Percentiles rank a stretch among this genome's conserved stretches.
Conservation (phyloP, 2,113 vertebrate genomes). For the Hassar affinis region DNA sequence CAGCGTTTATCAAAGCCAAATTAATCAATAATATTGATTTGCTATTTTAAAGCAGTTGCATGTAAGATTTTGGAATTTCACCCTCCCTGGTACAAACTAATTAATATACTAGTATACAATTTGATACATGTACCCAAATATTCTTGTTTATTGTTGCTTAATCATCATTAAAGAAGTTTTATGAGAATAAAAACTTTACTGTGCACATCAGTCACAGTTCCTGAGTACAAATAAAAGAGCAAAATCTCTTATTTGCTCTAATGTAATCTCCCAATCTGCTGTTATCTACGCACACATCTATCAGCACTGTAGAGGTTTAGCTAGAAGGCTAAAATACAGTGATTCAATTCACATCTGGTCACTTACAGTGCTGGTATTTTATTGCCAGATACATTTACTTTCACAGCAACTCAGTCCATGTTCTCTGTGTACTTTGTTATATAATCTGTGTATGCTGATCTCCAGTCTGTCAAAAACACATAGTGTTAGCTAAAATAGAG, state of each 20-base stretch:
- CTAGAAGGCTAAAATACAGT: too few relatives aligned
- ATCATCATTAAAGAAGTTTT: neutral
- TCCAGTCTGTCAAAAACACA: neutral
- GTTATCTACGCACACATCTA: neutral
- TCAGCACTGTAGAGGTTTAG: neutral
- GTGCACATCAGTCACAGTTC: neutral
- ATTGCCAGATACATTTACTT: neutral
- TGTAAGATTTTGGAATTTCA: neutral
- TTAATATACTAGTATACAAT: neutral
- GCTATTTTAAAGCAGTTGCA: neutral
- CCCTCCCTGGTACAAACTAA: neutral
- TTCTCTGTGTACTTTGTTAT: constrained; percentile 8
- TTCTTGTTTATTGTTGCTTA: neutral
- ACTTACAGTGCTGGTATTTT: neutral
- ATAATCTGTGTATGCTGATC: neutral
- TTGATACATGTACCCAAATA: neutral
- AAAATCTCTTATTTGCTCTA: neutral
- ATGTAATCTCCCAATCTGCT: neutral
- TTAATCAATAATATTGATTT: neutral
- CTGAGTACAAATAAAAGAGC: neutral
- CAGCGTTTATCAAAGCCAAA: neutral
- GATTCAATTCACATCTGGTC: neutral
- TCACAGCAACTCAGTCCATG: neutral
- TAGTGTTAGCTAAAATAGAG: neutral
- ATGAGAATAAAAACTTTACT: too few relatives aligned